Base-by-base conservation (phyloP, 2,113 vertebrate genomes). In the Hemibagrus wyckioides region DNA sequence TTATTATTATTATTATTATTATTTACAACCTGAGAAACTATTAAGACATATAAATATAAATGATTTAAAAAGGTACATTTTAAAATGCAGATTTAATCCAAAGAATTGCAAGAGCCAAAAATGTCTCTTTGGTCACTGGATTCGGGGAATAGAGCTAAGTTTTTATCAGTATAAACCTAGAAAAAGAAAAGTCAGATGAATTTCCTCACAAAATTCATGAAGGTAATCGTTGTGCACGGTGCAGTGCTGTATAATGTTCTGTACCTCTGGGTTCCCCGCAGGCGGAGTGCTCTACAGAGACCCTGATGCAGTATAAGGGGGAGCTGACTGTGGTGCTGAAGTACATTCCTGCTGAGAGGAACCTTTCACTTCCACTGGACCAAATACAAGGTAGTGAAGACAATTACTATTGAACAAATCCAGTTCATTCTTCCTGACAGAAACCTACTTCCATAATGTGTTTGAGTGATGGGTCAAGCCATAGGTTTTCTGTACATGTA, bases 281-380 rank as follows among this genome's bases (percentile, higher is more conserved):
- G 98, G 83, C 92, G 92, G 97, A 97, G 56, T 91, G 90, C 89
- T 89, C 81, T 14, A 86, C 96, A 80, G 97, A 98, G 79, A 87
- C 93, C 76, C 94, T 94, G 0, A 94, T 97, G 92, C 97, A 98
- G 1, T 99, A 99, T 86, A 98, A 97, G 94, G 98, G 98, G 91
- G 98, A 99, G 83, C 93, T 99, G 92, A 97, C 96, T 1, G 96
- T 99, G 77, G 95, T 96, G 90, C 93, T 99, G 90, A 96, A 96
- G 88, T 99, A 99, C 81, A 97, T 97, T 85, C 97, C 97, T 79
- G 96, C 97, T 77, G 97, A 97, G 90, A 97, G 95, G 89, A 97
- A 95, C 88, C 90, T 96, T 85, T 95, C 91, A 88, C 93, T 96
- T 90, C 97, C 96, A 52, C 91, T 96, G 85, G 97, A 94, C 89